A percentile compares a stretch with the other conserved stretches of the same genome.
Evolutionary conservation across 2,797 vertebrate genomes (phyloP).

Genomic region (Sebastes minor): DNA sequence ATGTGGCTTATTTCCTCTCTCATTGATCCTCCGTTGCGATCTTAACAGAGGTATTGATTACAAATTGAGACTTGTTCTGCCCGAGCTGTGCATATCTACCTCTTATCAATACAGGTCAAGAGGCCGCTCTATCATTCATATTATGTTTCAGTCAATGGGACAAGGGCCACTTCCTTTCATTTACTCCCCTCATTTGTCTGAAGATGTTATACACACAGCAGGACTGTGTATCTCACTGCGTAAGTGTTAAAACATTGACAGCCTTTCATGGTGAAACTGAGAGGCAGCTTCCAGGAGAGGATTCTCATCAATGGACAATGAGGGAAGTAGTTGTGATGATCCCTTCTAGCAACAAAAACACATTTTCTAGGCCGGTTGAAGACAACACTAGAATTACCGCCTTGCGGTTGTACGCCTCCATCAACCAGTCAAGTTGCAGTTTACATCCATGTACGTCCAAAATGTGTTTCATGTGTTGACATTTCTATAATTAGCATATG

Average conservation of each 20-base stretch:
- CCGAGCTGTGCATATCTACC: constrained; percentile 39
- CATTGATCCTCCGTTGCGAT: constrained; percentile 45
- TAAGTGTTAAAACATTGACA: not conserved
- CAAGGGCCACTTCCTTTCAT: constrained; percentile 22
- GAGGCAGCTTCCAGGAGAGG: not conserved
- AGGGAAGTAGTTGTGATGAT: not conserved
- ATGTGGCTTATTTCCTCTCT: constrained; percentile 40
- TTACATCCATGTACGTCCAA: no score
- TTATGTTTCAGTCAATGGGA: constrained; percentile 26
- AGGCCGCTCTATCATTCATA: constrained; percentile 30
- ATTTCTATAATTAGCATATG: no score
- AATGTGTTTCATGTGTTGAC: no score
- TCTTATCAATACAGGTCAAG: constrained; percentile 50
- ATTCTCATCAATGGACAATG: not conserved
- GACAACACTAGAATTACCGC: not conserved
- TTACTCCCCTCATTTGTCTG: constrained; percentile 18
- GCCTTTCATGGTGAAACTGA: not conserved
- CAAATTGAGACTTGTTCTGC: constrained; percentile 55
- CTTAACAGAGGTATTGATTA: constrained; percentile 68
- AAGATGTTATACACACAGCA: not conserved
- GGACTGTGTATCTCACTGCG: not conserved
- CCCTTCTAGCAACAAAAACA: not conserved
- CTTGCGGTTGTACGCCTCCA: not conserved
- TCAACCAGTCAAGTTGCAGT: no score
- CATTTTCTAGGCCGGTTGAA: not conserved